Evolutionary conservation across 2,888 invertebrate genomes (phyloP).

Genomic region (Ptychoptera albimana): DNA sequence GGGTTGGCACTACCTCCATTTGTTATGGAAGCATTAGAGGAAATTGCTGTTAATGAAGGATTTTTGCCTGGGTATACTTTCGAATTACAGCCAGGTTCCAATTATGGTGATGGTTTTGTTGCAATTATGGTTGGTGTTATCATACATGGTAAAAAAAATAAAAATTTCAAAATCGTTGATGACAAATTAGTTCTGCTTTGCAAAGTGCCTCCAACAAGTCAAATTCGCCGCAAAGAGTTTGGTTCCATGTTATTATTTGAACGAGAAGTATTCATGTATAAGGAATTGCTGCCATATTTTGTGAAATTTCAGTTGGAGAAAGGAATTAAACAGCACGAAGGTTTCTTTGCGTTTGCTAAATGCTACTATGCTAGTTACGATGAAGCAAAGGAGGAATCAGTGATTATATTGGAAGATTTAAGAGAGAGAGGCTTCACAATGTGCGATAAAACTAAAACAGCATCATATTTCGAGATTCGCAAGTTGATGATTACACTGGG

Average conservation of each 20-base stretch:
- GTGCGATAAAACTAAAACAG: conserved; percentile 5
- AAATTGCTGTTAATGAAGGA: too few species aligned
- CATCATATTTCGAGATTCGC: conserved; percentile 6
- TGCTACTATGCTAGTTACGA: conserved; percentile 7
- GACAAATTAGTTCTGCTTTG: conserved; percentile 2
- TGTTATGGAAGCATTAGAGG: too few species aligned
- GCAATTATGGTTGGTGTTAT: conserved; percentile 5
- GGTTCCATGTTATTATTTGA: conserved; percentile 7
- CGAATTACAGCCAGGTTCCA: conserved; percentile 2
- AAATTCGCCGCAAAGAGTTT: neutral
- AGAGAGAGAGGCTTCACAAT: conserved; percentile 4
- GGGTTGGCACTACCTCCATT: too few species aligned
- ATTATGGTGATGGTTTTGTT: conserved; percentile 7
- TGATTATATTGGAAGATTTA: conserved; percentile 10
- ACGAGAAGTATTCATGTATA: conserved; percentile 9
- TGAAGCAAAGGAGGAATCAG: conserved; percentile 5
- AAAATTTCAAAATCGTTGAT: too few species aligned
- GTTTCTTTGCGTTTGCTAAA: conserved; percentile 9
- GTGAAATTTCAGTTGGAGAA: conserved; percentile 7
- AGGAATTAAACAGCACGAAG: conserved; percentile 1
- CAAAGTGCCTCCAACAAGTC: conserved; percentile 8
- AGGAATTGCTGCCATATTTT: conserved; percentile 7
- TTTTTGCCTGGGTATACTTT: too few species aligned
- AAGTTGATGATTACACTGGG: conserved; percentile 6
- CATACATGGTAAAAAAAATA: neutral